phyloP scores from a whole-genome alignment of 2,797 vertebrate genomes.

The Protonibea diacanthus region DNA sequence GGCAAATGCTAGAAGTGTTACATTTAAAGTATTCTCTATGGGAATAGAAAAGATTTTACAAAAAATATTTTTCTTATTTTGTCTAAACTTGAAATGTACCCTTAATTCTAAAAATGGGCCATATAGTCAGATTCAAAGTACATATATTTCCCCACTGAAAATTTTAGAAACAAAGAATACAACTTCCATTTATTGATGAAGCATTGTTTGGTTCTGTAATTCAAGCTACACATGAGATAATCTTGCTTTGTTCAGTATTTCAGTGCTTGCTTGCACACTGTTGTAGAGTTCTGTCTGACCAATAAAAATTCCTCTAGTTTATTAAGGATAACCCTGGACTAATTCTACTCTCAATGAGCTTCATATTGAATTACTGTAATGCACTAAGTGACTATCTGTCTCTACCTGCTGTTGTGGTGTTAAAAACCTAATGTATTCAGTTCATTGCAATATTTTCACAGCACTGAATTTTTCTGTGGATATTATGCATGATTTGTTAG shows the following conservation, averaged over 20 bases:
- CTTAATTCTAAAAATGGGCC: not conserved
- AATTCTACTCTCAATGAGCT: not conserved
- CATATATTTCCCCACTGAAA: not conserved
- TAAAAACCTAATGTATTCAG: too few species aligned
- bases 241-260: slow-evolving; percentile 16
- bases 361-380: slow-evolving; percentile 20
- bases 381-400: slow-evolving; percentile 13
- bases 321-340: not conserved
- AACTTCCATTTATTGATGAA: too few species aligned
- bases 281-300: slow-evolving; percentile 3
- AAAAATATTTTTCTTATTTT: too few species aligned
- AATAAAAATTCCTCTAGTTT: slow-evolving; percentile 9
- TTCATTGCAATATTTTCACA: too few species aligned
- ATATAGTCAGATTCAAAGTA: slow-evolving; percentile 18
- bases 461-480: too few species aligned
- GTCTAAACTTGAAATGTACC: too few species aligned
- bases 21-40: too few species aligned
- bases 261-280: not conserved
- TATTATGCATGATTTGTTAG: too few species aligned
- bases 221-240: slow-evolving; percentile 7
- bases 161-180: not conserved
- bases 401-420: not conserved
- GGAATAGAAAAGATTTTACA: too few species aligned
- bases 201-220: not conserved
- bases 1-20: too few species aligned